Conservation (phyloP, 2,113 vertebrate genomes). For the Phalacrocorax aristotelis region DNA sequence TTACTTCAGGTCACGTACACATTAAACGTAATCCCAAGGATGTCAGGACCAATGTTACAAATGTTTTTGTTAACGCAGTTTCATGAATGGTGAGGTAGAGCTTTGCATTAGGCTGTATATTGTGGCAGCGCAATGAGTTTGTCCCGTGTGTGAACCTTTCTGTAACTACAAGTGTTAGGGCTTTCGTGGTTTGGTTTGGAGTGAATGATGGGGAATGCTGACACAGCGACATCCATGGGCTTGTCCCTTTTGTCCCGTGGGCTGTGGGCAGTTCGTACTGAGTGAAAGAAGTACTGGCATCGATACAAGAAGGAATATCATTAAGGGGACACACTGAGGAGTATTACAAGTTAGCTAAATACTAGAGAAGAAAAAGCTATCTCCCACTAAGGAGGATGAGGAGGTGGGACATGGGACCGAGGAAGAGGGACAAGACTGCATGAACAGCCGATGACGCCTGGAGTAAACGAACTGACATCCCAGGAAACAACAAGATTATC, state of each 20-base stretch:
- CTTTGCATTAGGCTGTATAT: not conserved
- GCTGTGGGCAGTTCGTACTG: fast-evolving
- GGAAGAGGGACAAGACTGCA: not conserved
- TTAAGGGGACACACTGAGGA: not conserved
- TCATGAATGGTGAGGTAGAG: not conserved
- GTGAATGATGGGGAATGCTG: not conserved
- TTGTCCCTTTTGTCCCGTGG: not conserved
- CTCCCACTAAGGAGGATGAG: not conserved
- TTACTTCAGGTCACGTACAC: conserved; percentile 62
- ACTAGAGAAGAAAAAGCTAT: not conserved
- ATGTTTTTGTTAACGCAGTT: not conserved
- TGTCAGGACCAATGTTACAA: conserved; percentile 66
- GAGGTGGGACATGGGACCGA: fast-evolving
- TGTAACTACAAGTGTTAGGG: not conserved
- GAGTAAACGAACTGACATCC: not conserved
- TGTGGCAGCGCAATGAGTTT: not conserved
- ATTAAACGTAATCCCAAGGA: conserved; percentile 68
- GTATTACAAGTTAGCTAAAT: not conserved
- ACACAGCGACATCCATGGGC: fast-evolving
- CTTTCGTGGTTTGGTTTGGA: not conserved
- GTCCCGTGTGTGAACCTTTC: not conserved
- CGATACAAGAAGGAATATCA: not conserved
- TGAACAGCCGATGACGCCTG: not conserved
- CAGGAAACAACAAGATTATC: not conserved
- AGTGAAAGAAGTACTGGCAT: not conserved